Percentiles rank a stretch among this genome's conserved stretches.
phyloP scores from a whole-genome alignment of 2,888 invertebrate species.

The Syritta pipiens region DNA sequence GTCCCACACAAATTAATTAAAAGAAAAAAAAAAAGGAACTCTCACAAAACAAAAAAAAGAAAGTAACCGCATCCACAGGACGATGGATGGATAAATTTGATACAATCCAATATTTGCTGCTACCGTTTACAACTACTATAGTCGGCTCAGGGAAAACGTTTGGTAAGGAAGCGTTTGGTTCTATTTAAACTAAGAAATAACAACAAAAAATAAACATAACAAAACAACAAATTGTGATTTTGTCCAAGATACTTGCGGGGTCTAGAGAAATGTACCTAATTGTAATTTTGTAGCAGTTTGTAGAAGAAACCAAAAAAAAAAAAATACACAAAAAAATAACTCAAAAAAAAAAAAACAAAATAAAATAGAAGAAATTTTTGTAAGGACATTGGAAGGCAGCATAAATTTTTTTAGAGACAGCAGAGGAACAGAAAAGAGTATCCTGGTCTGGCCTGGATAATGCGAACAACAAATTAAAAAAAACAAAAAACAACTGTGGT shows the following conservation, averaged over 20 bases:
- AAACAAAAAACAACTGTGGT: too few species aligned
- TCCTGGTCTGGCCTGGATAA: slow-evolving; percentile 11
- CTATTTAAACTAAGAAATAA: slow-evolving; percentile 62
- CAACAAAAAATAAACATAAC: slow-evolving; percentile 24
- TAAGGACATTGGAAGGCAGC: slow-evolving; percentile 55
- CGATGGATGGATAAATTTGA: slow-evolving; percentile 59
- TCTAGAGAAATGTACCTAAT: slow-evolving; percentile 69
- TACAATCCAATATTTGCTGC: slow-evolving; percentile 68
- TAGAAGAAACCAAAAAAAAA: slow-evolving; percentile 37
- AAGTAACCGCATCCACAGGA: too few species aligned
- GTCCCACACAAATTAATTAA: slow-evolving; percentile 56
- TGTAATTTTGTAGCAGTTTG: slow-evolving; percentile 69
- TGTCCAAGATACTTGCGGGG: slow-evolving; percentile 66
- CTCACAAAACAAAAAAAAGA: not conserved
- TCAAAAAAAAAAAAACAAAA: not conserved
- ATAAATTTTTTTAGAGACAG: slow-evolving; percentile 52
- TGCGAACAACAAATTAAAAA: too few species aligned
- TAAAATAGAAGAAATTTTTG: slow-evolving; percentile 20
- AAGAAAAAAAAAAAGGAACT: not conserved
- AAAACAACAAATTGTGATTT: slow-evolving; percentile 64
- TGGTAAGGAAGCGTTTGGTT: slow-evolving; percentile 66
- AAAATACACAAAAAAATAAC: slow-evolving; percentile 15
- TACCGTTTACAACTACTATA: slow-evolving; percentile 69
- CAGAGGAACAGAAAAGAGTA: slow-evolving; percentile 61
- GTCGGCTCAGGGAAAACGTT: slow-evolving; percentile 70